phyloP scores from a whole-genome alignment of 2,113 vertebrate species.

The Panurus biarmicus region DNA sequence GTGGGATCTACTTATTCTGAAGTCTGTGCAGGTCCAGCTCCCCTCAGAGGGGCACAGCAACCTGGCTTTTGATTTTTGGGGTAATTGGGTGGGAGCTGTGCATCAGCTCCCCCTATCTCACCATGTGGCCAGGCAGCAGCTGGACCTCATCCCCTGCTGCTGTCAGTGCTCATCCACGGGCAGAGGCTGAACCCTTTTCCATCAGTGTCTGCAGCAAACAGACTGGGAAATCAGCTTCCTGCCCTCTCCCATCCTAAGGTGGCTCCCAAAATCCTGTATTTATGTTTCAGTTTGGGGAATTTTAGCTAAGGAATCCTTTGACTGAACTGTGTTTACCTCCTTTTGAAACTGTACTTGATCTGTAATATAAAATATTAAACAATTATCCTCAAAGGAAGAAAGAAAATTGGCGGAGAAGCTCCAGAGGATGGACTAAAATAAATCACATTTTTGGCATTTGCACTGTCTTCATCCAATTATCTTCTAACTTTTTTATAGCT shows the following conservation, averaged over 20 bases:
- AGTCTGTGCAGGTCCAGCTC: neutral
- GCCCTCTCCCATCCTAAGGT: neutral
- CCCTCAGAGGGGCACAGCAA: neutral
- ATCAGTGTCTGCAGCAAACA: neutral
- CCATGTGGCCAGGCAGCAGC: neutral
- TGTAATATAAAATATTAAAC: neutral
- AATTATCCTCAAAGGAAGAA: neutral
- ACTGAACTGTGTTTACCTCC: neutral
- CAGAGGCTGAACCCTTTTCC: neutral
- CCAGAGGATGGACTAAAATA: neutral
- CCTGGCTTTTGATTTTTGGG: neutral
- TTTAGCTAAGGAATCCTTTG: neutral
- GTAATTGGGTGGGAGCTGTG: neutral
- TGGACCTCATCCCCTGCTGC: neutral
- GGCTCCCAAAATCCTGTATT: neutral
- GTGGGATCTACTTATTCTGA: neutral
- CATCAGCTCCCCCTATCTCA: neutral
- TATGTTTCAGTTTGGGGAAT: neutral
- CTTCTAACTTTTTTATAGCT: neutral
- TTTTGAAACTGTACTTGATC: neutral
- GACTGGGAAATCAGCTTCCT: neutral
- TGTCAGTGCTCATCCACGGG: neutral
- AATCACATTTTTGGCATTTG: neutral
- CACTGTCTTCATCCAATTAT: neutral
- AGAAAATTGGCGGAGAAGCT: neutral